These are phyloP conservation scores for Prosopocoilus inquinatus DNA, from an alignment of 2,888 invertebrate species.

Conservation along the genomic window DNA sequence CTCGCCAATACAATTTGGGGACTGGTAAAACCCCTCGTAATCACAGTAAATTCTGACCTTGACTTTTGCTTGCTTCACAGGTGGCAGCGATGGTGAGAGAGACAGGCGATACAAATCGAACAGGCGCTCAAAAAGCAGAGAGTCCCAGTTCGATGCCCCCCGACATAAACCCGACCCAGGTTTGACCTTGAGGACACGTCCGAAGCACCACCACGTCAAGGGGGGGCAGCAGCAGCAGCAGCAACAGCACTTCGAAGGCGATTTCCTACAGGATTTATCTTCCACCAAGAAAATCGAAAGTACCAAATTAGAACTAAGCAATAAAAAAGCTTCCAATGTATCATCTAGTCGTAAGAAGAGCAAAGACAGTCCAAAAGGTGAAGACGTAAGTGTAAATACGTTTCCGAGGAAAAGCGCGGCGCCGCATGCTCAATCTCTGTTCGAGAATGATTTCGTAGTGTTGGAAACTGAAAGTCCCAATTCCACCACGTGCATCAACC, in stretches of 20 bases:
- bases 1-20: conserved; percentile 31
- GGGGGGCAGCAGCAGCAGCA: no score
- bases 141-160: conserved; percentile 46
- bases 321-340: conserved; percentile 37
- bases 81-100: conserved; percentile 58
- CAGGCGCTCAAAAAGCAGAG: conserved; percentile 51
- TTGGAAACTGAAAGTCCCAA: conserved; percentile 40
- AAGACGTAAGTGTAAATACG: conserved; percentile 40
- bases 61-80: conserved; percentile 28
- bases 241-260: conserved; percentile 56
- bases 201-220: conserved; percentile 29
- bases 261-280: conserved; percentile 52
- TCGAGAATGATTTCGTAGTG: conserved; percentile 71
- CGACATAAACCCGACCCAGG: conserved; percentile 41
- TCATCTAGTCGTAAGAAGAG: conserved; percentile 35
- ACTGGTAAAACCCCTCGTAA: conserved; percentile 22
- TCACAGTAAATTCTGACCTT: background rate
- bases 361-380: conserved; percentile 42
- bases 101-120: conserved; percentile 55
- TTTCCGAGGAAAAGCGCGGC: conserved; percentile 50
- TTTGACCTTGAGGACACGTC: conserved; percentile 39
- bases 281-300: conserved; percentile 31
- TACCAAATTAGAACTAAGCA: conserved; percentile 32
- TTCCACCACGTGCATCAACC: conserved; percentile 17
- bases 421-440: conserved; percentile 57